phyloP scores from a whole-genome alignment of 2,888 invertebrate species.

The Stenurella melanura region DNA sequence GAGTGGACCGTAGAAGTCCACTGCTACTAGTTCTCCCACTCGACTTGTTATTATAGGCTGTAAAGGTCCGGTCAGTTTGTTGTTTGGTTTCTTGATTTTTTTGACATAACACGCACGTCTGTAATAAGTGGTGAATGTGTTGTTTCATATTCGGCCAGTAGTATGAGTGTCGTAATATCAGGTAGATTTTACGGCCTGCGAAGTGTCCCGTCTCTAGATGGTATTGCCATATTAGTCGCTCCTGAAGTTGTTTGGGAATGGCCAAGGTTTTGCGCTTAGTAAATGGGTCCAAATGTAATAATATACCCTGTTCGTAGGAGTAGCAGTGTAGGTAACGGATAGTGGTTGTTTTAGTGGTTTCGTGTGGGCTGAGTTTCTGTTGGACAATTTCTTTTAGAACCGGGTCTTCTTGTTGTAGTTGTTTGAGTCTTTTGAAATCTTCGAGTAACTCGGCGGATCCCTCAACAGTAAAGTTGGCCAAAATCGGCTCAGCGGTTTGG shows the following conservation, averaged over 20 bases:
- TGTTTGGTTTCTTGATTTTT: no score
- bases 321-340: neutral
- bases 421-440: conserved; percentile 10
- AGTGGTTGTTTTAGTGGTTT: neutral
- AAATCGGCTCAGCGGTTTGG: neutral
- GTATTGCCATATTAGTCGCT: no score
- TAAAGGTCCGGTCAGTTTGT: no score
- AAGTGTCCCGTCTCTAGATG: neutral
- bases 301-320: neutral
- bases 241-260: neutral
- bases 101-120: no score
- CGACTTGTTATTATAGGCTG: no score
- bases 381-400: neutral
- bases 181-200: neutral
- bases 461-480: neutral
- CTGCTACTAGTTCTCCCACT: no score
- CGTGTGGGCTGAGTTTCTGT: neutral
- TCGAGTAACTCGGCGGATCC: neutral
- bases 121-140: neutral
- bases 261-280: neutral
- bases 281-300: neutral
- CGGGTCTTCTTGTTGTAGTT: neutral
- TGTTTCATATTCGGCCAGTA: neutral
- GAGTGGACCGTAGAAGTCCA: no score
- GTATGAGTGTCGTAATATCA: neutral